Base-by-base conservation (phyloP, 1,140 invertebrate genomes). In the Ips nitidus region DNA sequence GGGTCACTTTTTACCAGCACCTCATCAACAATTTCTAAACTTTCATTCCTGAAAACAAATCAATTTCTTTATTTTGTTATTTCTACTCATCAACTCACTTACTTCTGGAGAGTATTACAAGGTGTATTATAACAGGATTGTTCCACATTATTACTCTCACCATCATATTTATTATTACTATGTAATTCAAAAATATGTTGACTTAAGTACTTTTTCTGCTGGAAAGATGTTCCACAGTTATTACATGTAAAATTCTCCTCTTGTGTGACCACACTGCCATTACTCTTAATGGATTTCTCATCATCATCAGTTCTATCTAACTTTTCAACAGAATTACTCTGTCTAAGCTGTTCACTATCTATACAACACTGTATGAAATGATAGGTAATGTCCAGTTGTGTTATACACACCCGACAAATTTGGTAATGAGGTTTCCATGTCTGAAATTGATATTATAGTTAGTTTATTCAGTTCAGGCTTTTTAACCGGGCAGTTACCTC, bases 101-200 rank as follows among this genome's bases (percentile, higher is more conserved):
- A 22, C 22, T 22, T 22, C 22, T 22, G 22, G 22, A 22, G 22
- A 22, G 22, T 22, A 22, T 22, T 22, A 22, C 22, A 22, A 22
- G 22, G 22, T 22, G 22, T 22, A 22, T 22, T 22, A 22, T 22
- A 22, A 22, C 22, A 22, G 47, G 47, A 8, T 22, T 55, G 5
- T 41, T 59, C 41, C 40, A 8, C 38, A 22, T 22, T 22, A 3
- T 45, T 50, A 36, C 39, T 47, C 40, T 38, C 37, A 52, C 4
- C 40, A 8, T 58, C 7, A 22, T 60, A 50, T 52, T 56, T 43
- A 5, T 61, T 60, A 40, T 39, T 57, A 39, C 41, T 60, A 50
- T 71, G 70, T 45, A 68, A 43, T 36, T 58, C 68, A 5, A 55
- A 67, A 62, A 71, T 68, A 41, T 71, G 70, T 42, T 63, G 62